Percentiles rank a stretch among this genome's conserved stretches.
phyloP scores from a whole-genome alignment of 37 sponge, comb jelly and placozoan species.

The Spongilla lacustris region DNA sequence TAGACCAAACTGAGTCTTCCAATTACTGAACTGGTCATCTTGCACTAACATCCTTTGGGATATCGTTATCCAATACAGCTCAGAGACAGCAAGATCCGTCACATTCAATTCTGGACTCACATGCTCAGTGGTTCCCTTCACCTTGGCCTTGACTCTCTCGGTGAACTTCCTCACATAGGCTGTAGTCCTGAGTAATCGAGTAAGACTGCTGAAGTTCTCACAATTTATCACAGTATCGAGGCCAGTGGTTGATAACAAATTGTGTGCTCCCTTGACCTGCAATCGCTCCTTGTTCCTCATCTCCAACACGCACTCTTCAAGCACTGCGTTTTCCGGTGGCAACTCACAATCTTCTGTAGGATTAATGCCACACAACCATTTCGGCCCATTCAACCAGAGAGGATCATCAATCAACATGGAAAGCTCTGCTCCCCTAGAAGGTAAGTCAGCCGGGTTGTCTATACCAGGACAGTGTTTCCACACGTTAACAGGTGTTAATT shows the following conservation, averaged over 20 bases:
- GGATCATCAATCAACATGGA: constrained; percentile 5
- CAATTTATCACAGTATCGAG: constrained; percentile 5
- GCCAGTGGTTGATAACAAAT: not conserved
- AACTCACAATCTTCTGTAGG: not conserved
- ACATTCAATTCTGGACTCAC: not conserved
- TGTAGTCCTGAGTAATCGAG: constrained; percentile 24
- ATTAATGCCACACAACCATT: not conserved
- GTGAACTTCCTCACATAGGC: constrained; percentile 28
- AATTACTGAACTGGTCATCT: constrained; percentile 8
- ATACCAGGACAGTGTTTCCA: constrained; percentile 40
- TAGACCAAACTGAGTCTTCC: constrained; percentile 23
- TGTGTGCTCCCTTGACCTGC: not conserved
- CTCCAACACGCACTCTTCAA: constrained; percentile 12
- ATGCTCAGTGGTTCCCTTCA: constrained; percentile 6
- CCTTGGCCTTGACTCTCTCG: not conserved
- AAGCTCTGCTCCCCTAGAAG: constrained; percentile 18
- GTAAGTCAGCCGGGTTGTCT: constrained; percentile 39
- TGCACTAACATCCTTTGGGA: constrained; percentile 6
- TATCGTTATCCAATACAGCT: no score
- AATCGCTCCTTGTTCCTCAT: constrained; percentile 16
- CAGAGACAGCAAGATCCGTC: no score
- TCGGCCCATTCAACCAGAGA: constrained; percentile 17
- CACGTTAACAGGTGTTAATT: not conserved
- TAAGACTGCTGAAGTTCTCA: constrained; percentile 24
- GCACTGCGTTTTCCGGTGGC: not conserved